Conservation (phyloP, 2,797 vertebrate genomes). For the Salmo trutta region DNA sequence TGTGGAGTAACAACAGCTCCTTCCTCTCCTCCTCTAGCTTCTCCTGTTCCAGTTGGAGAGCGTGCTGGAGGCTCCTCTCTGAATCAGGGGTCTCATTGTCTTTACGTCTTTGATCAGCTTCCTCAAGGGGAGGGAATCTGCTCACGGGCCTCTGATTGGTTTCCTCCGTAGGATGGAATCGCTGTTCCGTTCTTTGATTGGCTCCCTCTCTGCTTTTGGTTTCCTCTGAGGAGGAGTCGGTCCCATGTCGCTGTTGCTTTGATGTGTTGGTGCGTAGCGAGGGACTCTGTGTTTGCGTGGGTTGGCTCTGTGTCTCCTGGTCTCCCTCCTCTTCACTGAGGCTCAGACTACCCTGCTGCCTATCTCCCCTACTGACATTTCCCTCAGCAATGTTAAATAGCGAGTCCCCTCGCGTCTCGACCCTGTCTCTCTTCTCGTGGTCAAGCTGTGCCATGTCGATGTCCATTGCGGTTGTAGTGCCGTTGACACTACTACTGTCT, state of each 20-base stretch:
- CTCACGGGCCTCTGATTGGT: constrained; percentile 52
- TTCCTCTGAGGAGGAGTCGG: constrained; percentile 34
- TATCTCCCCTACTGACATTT: constrained; percentile 9
- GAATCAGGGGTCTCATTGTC: constrained; percentile 67
- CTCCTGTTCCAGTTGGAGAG: constrained; percentile 48
- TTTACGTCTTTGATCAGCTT: constrained; percentile 19
- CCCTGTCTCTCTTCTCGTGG: constrained; percentile 23
- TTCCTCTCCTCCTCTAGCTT: constrained; percentile 67
- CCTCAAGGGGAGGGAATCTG: constrained; percentile 9
- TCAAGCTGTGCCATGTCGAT: constrained; percentile 10
- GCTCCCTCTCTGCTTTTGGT: constrained; percentile 51
- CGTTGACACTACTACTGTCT: constrained; percentile 13
- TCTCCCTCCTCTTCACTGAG: background rate
- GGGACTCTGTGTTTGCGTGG: constrained; percentile 42
- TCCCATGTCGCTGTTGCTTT: constrained; percentile 39
- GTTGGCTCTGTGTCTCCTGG: constrained; percentile 8
- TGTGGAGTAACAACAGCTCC: constrained; percentile 72
- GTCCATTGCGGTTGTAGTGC: constrained; percentile 42
- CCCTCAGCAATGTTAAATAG: constrained; percentile 47
- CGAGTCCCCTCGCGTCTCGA: constrained; percentile 19
- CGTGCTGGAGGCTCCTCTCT: constrained; percentile 38
- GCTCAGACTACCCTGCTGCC: background rate
- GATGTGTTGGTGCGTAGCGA: constrained; percentile 42
- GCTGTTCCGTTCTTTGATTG: constrained; percentile 29
- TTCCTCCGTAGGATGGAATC: constrained; percentile 55